Conservation (phyloP, 2,797 vertebrate genomes). For the Melopsittacus undulatus region DNA sequence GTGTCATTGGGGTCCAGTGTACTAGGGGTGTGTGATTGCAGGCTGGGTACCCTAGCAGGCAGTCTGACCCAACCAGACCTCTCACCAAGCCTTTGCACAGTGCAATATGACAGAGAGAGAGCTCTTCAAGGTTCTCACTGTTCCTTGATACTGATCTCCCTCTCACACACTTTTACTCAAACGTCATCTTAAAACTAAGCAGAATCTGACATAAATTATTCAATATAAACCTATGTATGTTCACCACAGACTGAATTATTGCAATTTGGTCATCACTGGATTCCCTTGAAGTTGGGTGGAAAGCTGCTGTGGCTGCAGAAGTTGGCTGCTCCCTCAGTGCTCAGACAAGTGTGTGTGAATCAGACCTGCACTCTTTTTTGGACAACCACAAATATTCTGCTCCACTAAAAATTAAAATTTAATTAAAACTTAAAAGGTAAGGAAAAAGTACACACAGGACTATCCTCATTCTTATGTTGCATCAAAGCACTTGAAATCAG, state of each 20-base stretch:
- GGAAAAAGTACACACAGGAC: not conserved
- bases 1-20: not conserved
- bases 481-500: not conserved
- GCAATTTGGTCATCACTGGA: not conserved
- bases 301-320: constrained; percentile 28
- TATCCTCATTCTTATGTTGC: not conserved
- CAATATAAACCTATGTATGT: not conserved
- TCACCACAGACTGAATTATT: not conserved
- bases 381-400: not conserved
- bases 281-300: not conserved
- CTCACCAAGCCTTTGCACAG: not conserved
- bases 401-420: not conserved
- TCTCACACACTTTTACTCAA: not conserved
- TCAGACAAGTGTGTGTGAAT: constrained; percentile 1
- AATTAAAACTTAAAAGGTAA: not conserved
- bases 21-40: not conserved
- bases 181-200: not conserved
- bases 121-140: not conserved
- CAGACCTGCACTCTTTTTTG: not conserved
- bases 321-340: not conserved
- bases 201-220: not conserved
- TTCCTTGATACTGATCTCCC: not conserved
- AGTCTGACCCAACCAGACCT: not conserved
- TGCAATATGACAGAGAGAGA: not conserved
- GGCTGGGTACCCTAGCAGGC: not conserved